Base-by-base conservation (phyloP, 2,113 vertebrate species). In the Osmerus mordax region DNA sequence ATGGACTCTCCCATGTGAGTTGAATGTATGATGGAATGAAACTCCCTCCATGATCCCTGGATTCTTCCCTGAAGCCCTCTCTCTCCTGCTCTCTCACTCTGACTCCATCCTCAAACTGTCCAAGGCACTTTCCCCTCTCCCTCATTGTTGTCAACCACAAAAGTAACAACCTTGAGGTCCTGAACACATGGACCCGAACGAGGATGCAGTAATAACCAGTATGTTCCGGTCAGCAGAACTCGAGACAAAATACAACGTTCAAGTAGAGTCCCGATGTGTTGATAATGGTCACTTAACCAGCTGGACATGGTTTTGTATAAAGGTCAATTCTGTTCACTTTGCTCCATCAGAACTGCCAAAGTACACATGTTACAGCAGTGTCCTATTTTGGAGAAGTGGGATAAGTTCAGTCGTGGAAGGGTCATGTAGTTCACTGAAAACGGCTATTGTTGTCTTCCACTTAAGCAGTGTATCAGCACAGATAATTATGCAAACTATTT, bases 381-480 rank as follows among this genome's bases (percentile, higher is more conserved):
- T 93, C 94, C 94, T 90, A 88, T 93, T 93, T 92, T 91, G 92
- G 94, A 94, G 91, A 94, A 93, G 91, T 91, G 87, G 93, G 94
- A 95, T 94, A 94, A 95, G 95, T 94, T 94, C 92, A 92, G 89
- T 95, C 95, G 94, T 94, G 91, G 93, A 94, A 92, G 94, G 94
- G 94, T 47, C 6, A 47, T 47, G 41, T 94, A 95, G 95, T 95
- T 93, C 89, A 93, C 94, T 95, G 94, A 94, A 95, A 96, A 95
- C 93, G 91, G 92, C 92, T 91, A 89, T 91, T 91, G 91, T 92
- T 91, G 94, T 95, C 94, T 96, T 95, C 95, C 94, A 95, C 95
- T 94, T 93, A 93, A 93, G 93, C 93, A 93, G 93, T 91, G 94
- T 91, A 94, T 92, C 92, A 94, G 94, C 94, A 94, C 93, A 95